These are phyloP conservation scores for Cecropterus lyciades DNA, from an alignment of 1,140 invertebrate species.

Conservation along the genomic window DNA sequence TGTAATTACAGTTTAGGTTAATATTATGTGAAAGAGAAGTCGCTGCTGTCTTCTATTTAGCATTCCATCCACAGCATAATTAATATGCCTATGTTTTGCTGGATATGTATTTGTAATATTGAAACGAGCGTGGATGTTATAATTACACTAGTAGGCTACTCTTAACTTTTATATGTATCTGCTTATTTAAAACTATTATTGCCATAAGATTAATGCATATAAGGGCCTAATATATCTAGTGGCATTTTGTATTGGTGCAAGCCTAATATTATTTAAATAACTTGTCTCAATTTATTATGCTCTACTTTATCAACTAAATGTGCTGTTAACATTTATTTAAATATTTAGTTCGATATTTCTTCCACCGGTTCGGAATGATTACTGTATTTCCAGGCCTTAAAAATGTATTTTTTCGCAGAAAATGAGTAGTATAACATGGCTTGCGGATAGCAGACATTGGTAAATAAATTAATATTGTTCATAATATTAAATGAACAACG, in stretches of 20 bases:
- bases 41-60: slow-evolving; percentile 45
- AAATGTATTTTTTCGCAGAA: background rate
- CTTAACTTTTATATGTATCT: too few relatives aligned
- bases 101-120: too few relatives aligned
- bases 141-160: background rate
- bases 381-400: background rate
- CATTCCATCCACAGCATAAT: slow-evolving; percentile 57
- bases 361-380: slow-evolving; percentile 10
- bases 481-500: too few relatives aligned
- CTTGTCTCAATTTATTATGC: too few relatives aligned
- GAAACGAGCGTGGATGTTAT: too few relatives aligned
- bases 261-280: background rate
- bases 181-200: background rate
- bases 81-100: slow-evolving; percentile 9
- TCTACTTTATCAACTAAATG: slow-evolving; percentile 1
- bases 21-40: slow-evolving; percentile 43
- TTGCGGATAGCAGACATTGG: background rate
- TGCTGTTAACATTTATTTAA: too few relatives aligned
- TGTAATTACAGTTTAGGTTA: slow-evolving; percentile 38
- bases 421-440: background rate
- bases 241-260: slow-evolving; percentile 14
- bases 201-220: slow-evolving; percentile 12
- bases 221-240: slow-evolving; percentile 5
- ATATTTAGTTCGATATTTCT: slow-evolving; percentile 18
- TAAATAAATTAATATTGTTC: too few relatives aligned